Percentiles rank a stretch among this genome's conserved stretches.
phyloP scores from a whole-genome alignment of 2,888 invertebrate species.

The Pantelozetes paolii region DNA sequence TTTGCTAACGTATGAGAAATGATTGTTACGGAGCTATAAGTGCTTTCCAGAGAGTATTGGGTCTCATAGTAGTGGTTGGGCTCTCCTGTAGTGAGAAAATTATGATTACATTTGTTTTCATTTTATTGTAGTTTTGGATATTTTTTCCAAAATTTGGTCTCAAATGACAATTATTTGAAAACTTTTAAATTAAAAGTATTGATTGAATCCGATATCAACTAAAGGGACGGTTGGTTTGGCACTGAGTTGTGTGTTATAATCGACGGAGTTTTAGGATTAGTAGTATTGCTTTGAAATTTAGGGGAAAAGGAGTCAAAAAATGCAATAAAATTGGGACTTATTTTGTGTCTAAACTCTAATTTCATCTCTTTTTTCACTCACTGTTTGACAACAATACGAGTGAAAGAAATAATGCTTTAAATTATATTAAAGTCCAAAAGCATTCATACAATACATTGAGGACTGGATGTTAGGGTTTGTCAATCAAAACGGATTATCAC shows the following conservation, averaged over 20 bases:
- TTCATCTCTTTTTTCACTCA: background rate
- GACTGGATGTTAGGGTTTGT: background rate
- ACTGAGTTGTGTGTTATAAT: too few species aligned
- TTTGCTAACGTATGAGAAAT: conserved; percentile 24
- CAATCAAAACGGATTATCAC: conserved; percentile 14
- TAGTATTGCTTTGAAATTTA: too few species aligned
- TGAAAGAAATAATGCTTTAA: conserved; percentile 2
- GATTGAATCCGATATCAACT: too few species aligned
- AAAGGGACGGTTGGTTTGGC: too few species aligned
- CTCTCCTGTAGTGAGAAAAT: background rate
- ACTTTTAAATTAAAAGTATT: too few species aligned
- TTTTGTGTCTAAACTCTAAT: background rate
- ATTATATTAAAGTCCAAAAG: conserved; percentile 1
- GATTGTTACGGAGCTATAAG: background rate
- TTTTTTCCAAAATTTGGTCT: too few species aligned
- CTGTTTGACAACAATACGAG: background rate
- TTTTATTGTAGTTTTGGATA: too few species aligned
- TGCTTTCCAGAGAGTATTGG: background rate
- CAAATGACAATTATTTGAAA: too few species aligned
- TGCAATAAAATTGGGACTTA: background rate
- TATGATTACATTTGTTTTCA: background rate
- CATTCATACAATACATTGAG: background rate
- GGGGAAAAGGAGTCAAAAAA: background rate
- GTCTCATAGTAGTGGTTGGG: background rate
- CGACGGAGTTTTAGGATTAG: too few species aligned